Evolutionary conservation across 2,113 vertebrate species (phyloP).

Genomic region (Takifugu flavidus): DNA sequence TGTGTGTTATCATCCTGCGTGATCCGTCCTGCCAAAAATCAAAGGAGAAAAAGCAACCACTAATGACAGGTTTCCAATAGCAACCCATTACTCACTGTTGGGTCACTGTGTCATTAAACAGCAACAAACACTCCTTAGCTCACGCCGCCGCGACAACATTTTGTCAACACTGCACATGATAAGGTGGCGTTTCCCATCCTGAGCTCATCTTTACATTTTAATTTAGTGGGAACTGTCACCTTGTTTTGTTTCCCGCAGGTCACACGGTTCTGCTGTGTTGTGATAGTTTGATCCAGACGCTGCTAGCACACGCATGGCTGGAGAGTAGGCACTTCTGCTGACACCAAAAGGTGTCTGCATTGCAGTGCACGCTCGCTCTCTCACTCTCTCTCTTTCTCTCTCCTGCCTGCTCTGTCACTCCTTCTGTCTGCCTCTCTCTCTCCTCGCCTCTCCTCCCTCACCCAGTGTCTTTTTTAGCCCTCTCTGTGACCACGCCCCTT

Average conservation of each 20-base stretch:
- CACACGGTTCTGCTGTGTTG: background rate
- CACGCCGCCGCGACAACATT: slow-evolving; percentile 1
- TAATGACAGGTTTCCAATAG: slow-evolving; percentile 60
- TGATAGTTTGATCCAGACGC: slow-evolving; percentile 16
- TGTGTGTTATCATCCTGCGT: slow-evolving; percentile 16
- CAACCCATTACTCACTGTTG: slow-evolving; percentile 49
- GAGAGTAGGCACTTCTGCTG: slow-evolving; percentile 43
- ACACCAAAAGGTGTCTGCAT: slow-evolving; percentile 65
- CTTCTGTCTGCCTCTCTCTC: slow-evolving; percentile 7
- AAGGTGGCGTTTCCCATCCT: too few relatives aligned
- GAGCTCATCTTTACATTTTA: too few relatives aligned
- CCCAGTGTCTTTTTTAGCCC: background rate
- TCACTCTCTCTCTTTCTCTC: slow-evolving; percentile 4
- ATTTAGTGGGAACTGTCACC: too few relatives aligned
- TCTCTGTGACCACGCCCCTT: background rate
- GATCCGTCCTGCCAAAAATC: slow-evolving; percentile 24
- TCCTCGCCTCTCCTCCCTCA: background rate
- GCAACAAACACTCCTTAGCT: slow-evolving; percentile 28
- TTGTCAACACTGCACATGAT: background rate
- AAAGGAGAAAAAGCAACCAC: slow-evolving; percentile 46
- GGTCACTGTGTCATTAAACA: slow-evolving; percentile 25
- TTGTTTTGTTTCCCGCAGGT: too few relatives aligned
- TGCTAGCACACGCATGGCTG: slow-evolving; percentile 42
- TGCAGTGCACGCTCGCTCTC: slow-evolving; percentile 48
- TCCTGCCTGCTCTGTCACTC: slow-evolving; percentile 3